Evolutionary conservation across 2,888 invertebrate species (phyloP), one percentile per base, ranked within the genome.

Genomic region (Aporophyla nigra): DNA sequence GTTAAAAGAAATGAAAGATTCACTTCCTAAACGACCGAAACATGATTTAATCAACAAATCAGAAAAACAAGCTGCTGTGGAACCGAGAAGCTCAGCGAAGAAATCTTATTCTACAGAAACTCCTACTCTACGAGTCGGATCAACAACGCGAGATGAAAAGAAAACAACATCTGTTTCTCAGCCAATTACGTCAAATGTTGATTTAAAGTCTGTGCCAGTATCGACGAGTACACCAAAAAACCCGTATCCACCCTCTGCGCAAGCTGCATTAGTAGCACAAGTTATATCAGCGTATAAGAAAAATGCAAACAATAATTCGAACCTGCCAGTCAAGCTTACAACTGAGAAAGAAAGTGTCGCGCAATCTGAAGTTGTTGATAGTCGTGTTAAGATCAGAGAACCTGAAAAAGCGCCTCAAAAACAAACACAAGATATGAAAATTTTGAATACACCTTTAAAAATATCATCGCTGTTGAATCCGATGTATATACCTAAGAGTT

Each of bases 1-100:
- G 97, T 92, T 98, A 82, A 98, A 98, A 89, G 98, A 98, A 95
- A 98, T 98, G 97, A 98, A 98, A 93, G 97, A 98, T 92, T 98
- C 98, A 19, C 93, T 98, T 79, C 98, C 98, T 0, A 97, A 97
- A 89, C 97, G 97, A 86, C 91, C 97, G 43, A 97, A 97, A 84
- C 93, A 94, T 53, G 94, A 90, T 72, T 78, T 79, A 43, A 84
- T 82, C 61, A 78, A 82, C 27, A 66, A 73, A 69, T 56, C 27
- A 24, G 78, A 80, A 69, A 76, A 49, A 49, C 87, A 84, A 73
- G 76, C 53, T 63, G 71, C 65, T 72, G 56, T 27, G 53, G 27
- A 43, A 75, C 43, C 74, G 65, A 78, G 67, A 71, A 21, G 24
- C 86, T 81, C 79, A 49, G 79, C 49, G 71, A 82, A 81, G 72